A percentile compares a stretch with the other conserved stretches of the same genome.
Conservation (phyloP, 1,140 invertebrate species). For the Lanistes nyassanus region DNA sequence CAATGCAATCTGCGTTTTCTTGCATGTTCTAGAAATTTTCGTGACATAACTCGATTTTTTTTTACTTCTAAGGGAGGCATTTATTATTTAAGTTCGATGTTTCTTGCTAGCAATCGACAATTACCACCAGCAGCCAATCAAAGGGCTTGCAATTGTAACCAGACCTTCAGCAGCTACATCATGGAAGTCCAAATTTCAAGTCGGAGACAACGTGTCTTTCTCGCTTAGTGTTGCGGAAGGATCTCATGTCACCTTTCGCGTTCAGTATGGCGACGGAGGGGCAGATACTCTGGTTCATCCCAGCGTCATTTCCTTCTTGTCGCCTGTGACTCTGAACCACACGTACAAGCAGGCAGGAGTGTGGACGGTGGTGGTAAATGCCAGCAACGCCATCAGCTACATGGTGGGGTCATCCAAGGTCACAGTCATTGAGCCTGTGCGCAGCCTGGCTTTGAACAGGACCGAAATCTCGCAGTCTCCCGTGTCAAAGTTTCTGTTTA, state of each 20-base stretch:
- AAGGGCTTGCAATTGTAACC: conserved; percentile 15
- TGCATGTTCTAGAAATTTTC: too few relatives aligned
- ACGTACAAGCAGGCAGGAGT: conserved; percentile 24
- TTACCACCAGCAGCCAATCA: conserved; percentile 34
- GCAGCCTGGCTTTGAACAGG: conserved; percentile 9
- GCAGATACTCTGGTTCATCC: conserved; percentile 11
- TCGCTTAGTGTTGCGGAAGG: conserved; percentile 30
- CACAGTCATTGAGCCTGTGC: conserved; percentile 18
- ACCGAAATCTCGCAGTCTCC: conserved; percentile 1
- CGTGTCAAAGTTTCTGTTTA: conserved; percentile 6
- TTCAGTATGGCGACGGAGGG: conserved; percentile 40
- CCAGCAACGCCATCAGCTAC: conserved; percentile 31
- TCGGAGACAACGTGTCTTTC: conserved; percentile 27
- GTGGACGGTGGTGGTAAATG: conserved; percentile 33
- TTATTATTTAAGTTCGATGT: neutral
- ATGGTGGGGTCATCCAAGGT: neutral
- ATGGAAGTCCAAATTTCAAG: neutral
- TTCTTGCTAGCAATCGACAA: conserved; percentile 36
- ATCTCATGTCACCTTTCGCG: conserved; percentile 38
- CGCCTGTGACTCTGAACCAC: conserved; percentile 25
- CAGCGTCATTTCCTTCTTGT: conserved; percentile 33
- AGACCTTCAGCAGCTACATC: conserved; percentile 9
- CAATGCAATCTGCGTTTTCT: too few relatives aligned
- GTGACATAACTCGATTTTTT: too few relatives aligned
- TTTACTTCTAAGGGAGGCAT: too few relatives aligned